Percentiles rank a stretch among this genome's conserved stretches.
Conservation (phyloP, 1,140 invertebrate genomes). For the Aphelinus atriplicis region DNA sequence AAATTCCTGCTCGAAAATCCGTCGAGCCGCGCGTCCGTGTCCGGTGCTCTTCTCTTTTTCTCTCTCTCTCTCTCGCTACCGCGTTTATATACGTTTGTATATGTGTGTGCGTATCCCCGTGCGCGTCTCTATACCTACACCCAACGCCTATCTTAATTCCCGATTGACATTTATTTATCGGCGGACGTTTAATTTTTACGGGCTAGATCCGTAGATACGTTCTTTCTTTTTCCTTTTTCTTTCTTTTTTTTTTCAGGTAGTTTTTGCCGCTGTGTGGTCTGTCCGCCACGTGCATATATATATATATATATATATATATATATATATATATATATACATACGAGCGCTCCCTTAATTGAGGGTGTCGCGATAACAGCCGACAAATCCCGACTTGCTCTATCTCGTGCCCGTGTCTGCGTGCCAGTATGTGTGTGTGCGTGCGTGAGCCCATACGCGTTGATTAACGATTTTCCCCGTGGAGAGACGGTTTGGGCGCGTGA, state of each 20-base stretch:
- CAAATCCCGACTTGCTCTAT: conserved; percentile 50
- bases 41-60: neutral
- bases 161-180: conserved; percentile 66
- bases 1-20: conserved; percentile 42
- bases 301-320: neutral
- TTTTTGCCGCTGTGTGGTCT: conserved; percentile 58
- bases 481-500: neutral
- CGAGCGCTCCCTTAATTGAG: conserved; percentile 50
- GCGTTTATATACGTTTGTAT: conserved; percentile 22
- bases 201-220: conserved; percentile 57
- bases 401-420: neutral
- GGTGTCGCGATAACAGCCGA: conserved; percentile 51
- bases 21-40: conserved; percentile 29
- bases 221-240: conserved; percentile 25
- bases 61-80: conserved; percentile 42
- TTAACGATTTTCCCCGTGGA: no score
- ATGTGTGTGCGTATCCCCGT: no score
- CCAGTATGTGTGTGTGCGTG: neutral
- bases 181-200: conserved; percentile 65
- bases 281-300: neutral
- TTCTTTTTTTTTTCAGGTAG: conserved; percentile 38
- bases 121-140: conserved; percentile 41
- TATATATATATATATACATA: neutral
- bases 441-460: no score
- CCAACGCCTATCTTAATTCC: conserved; percentile 64